Evolutionary conservation across 2,113 vertebrate species (phyloP).

Genomic region (Prionailurus bengalensis): DNA sequence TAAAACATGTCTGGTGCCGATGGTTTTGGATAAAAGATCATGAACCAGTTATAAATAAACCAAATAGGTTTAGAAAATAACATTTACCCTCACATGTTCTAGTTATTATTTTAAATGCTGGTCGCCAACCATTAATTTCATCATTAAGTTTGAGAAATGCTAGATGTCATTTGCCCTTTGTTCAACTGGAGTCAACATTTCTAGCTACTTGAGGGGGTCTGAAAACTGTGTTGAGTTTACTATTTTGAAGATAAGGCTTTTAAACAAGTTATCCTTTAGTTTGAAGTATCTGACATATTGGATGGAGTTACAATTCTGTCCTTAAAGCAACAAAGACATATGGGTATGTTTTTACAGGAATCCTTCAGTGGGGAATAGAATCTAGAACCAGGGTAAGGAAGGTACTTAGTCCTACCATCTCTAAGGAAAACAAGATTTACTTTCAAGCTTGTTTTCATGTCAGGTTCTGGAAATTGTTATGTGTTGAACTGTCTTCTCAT

Average conservation of each 20-base stretch:
- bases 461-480: not conserved
- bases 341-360: not conserved
- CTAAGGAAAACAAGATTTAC: not conserved
- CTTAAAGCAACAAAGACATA: constrained; percentile 3
- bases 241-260: not conserved
- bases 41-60: constrained; percentile 9
- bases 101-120: not conserved
- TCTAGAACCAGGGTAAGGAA: not conserved
- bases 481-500: not conserved
- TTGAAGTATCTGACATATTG: not conserved
- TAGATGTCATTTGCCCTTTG: not conserved
- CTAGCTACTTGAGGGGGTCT: not conserved
- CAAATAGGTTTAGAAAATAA: not conserved
- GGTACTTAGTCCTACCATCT: not conserved
- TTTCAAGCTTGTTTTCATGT: not conserved
- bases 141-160: not conserved
- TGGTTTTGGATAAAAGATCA: constrained; percentile 7
- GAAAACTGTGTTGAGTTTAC: not conserved
- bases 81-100: not conserved
- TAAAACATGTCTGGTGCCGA: not conserved
- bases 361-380: not conserved
- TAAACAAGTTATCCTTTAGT: not conserved
- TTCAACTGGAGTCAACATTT: not conserved
- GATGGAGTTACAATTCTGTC: not conserved
- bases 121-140: not conserved